Conservation (phyloP, 2,113 vertebrate genomes). For the Phalacrocorax carbo region DNA sequence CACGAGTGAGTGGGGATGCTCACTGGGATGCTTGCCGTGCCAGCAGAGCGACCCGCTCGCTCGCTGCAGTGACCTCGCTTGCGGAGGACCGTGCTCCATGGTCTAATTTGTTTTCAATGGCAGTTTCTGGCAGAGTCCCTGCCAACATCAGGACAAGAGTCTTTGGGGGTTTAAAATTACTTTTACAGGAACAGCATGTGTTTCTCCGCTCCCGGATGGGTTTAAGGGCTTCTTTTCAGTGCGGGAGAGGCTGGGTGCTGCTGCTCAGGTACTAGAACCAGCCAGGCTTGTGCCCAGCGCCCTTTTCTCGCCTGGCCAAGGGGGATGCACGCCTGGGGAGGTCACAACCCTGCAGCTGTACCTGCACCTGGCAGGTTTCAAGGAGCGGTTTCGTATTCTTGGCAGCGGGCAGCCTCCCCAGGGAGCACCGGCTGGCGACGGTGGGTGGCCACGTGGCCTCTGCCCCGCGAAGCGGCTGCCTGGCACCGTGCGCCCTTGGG, state of each 20-base stretch:
- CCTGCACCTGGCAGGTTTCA: accelerated
- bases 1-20: accelerated
- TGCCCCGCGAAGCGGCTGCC: neutral
- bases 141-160: neutral
- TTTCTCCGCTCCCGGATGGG: neutral
- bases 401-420: neutral
- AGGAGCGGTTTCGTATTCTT: neutral
- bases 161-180: neutral
- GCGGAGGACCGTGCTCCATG: accelerated
- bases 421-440: neutral
- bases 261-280: neutral
- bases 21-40: accelerated
- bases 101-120: neutral
- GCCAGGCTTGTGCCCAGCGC: neutral
- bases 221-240: neutral
- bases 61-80: neutral
- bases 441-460: neutral
- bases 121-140: neutral
- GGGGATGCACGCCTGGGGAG: accelerated
- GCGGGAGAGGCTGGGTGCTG: neutral
- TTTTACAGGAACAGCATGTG: neutral
- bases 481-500: neutral
- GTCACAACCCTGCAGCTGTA: no score
- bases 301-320: neutral
- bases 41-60: neutral